Conservation (phyloP, 1,140 invertebrate species). For the Wiebesia pumilae region DNA sequence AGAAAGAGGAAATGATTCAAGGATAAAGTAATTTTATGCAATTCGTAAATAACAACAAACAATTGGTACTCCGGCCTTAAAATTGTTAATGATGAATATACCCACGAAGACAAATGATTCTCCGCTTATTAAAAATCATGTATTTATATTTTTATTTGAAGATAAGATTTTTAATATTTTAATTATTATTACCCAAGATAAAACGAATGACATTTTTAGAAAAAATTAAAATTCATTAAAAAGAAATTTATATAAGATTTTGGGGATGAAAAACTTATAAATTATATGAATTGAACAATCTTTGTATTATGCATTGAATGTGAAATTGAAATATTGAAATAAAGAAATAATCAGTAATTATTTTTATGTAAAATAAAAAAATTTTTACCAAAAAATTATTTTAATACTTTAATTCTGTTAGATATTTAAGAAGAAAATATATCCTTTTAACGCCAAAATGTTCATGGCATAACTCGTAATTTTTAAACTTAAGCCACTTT, state of each 20-base stretch:
- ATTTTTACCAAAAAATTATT: background rate
- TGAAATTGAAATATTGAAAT: background rate
- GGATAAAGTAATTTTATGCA: conserved; percentile 6
- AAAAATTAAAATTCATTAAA: background rate
- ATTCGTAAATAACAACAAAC: conserved; percentile 26
- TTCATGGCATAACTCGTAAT: background rate
- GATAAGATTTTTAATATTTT: background rate
- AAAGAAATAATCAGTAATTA: background rate
- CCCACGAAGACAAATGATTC: background rate
- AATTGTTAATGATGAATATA: background rate
- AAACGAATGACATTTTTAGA: background rate
- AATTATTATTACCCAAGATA: background rate
- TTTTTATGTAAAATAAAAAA: background rate
- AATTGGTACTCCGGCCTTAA: background rate
- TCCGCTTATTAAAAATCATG: background rate
- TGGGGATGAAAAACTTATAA: background rate
- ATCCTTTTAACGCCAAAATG: background rate
- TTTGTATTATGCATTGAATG: background rate
- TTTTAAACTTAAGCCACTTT: background rate
- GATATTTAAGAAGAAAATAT: background rate
- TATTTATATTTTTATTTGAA: background rate
- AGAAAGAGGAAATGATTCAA: background rate
- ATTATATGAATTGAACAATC: background rate
- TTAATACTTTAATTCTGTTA: background rate
- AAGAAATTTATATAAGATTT: background rate